These are phyloP conservation scores for Linyphia triangularis DNA, from an alignment of 2,888 invertebrate species.

Conservation along the genomic window DNA sequence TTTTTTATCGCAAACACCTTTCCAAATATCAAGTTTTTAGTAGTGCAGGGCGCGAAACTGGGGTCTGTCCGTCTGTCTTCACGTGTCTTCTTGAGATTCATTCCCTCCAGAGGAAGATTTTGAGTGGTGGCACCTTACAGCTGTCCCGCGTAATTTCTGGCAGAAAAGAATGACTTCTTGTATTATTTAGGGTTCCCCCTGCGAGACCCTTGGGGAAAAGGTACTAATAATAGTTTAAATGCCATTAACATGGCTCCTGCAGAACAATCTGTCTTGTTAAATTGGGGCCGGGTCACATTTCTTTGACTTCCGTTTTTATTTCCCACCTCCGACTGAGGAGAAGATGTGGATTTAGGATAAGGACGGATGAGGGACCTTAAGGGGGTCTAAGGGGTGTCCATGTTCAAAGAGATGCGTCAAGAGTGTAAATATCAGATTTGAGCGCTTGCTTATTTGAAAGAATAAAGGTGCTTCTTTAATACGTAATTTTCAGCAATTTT, in stretches of 20 bases:
- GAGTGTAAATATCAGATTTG: too few species aligned
- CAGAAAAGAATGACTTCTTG: slow-evolving; percentile 2
- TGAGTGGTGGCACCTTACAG: slow-evolving; percentile 49
- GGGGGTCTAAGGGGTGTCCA: not conserved
- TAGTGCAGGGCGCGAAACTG: not conserved
- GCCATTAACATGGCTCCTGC: slow-evolving; percentile 38
- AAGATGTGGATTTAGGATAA: slow-evolving; percentile 19
- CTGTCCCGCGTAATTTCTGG: slow-evolving; percentile 49
- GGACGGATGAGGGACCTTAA: not conserved
- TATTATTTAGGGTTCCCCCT: not conserved
- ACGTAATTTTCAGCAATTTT: too few species aligned
- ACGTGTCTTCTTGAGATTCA: too few species aligned
- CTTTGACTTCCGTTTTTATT: slow-evolving; percentile 38
- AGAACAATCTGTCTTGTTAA: slow-evolving; percentile 56
- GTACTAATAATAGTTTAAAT: slow-evolving; percentile 69
- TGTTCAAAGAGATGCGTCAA: not conserved
- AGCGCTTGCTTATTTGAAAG: too few species aligned
- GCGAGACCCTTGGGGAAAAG: not conserved
- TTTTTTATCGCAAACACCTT: slow-evolving; percentile 33
- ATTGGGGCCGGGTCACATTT: slow-evolving; percentile 48
- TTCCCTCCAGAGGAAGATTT: too few species aligned
- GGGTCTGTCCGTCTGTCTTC: not conserved
- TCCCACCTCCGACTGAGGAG: not conserved
- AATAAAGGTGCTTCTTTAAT: too few species aligned
- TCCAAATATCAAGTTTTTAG: not conserved